Evolutionary conservation across 1,140 invertebrate species (phyloP), one percentile per base, ranked within the genome.

Genomic region (Drosophila watanabei): DNA sequence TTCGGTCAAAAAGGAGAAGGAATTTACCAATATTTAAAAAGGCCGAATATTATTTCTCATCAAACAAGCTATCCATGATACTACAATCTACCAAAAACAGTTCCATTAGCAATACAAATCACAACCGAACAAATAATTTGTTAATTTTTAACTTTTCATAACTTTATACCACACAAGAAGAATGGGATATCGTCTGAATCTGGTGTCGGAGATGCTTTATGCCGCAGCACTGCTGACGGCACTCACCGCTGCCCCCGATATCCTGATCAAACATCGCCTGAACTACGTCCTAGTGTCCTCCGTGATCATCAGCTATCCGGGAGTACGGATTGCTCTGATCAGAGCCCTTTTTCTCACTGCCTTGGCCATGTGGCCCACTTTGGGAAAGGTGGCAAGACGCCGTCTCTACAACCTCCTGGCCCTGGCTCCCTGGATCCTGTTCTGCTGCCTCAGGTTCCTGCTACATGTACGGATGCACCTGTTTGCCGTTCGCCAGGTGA

Each of bases 271-370:
- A 2, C 14, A 28, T 9, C 48, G 48, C 24, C 4, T 49, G 24
- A 16, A 30, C 24, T 1, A 28, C 24, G 1, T 16, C 0, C 7
- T 30, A 1, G 11, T 16, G 7, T 10, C 20, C 1, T 9, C 7
- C 7, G 24, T 28, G 1, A 1, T 1, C 2, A 10, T 16, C 9
- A 10, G 0, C 0, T 49, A 16, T 0, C 48, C 48, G 8, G 8
- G 2, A 5, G 0, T 49, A 4, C 0, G 24, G 14, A 2, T 9
- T 2, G 4, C 7, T 2, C 1, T 16, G 4, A 2, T 30, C 7
- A 9, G 0, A 8, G 13, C 46, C 14, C 7, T 49, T 4, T 1
- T 28, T 1, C 1, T 28, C 8, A 49, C 48, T 24, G 14, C 8
- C 24, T 16, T 49, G 24, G 48, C 48, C 48, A 16, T 49, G 48